phyloP scores from a whole-genome alignment of 2,888 invertebrate genomes.

The Atethmia centrago region DNA sequence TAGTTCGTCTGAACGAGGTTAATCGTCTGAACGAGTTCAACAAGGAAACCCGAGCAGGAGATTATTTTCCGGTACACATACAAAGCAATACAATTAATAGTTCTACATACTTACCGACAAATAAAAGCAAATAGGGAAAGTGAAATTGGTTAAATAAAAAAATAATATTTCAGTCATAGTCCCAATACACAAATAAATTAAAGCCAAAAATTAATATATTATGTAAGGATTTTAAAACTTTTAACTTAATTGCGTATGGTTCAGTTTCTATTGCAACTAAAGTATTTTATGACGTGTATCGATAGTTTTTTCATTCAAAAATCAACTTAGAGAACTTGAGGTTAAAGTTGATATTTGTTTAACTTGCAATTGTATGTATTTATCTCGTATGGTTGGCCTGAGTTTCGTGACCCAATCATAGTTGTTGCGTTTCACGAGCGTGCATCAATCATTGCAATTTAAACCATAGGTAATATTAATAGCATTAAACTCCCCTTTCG shows the following conservation, averaged over 20 bases:
- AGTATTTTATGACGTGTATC: no score
- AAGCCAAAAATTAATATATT: no score
- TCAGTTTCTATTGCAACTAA: no score
- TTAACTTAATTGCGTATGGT: no score
- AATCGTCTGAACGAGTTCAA: background rate
- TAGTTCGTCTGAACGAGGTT: background rate
- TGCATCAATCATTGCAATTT: background rate
- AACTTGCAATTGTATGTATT: no score
- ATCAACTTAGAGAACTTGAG: no score
- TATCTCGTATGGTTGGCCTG: no score
- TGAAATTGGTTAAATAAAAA: background rate
- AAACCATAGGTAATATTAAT: background rate
- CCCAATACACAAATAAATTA: background rate
- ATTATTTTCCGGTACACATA: background rate
- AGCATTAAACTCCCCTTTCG: background rate
- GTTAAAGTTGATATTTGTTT: no score
- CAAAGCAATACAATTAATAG: conserved; percentile 31
- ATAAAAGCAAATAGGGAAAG: conserved; percentile 9
- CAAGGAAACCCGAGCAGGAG: background rate
- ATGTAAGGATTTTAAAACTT: no score
- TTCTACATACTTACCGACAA: conserved; percentile 9
- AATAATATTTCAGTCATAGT: background rate
- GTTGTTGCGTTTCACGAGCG: background rate
- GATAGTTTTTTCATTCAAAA: no score
- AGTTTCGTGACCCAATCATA: no score